Evolutionary conservation across 2,797 vertebrate species (phyloP), one percentile per base, ranked within the genome.

Genomic region (Malacoraja senta): DNA sequence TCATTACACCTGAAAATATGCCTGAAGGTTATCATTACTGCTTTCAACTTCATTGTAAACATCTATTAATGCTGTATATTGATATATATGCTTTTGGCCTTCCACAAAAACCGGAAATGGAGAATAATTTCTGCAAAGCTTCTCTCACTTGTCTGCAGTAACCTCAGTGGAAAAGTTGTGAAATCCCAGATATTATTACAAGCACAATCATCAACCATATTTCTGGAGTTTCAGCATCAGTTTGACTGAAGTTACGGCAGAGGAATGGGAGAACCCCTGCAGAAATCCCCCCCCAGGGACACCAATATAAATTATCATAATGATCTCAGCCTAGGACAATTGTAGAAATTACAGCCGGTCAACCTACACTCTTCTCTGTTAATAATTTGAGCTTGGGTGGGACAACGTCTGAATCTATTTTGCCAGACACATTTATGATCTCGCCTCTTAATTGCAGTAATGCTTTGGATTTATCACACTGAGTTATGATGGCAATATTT

Each of bases 401-500:
- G 90, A 92, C 90, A 92, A 91, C 0, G 35, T 74, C 38, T 44
- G 68, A 74, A 74, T 35, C 68, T 91, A 91, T 53, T 91, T 74
- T 72, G 71, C 74, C 65, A 74, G 35, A 91, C 26, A 44, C 65
- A 74, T 91, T 72, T 74, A 91, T 91, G 65, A 91, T 74, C 71
- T 44, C 29, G 68, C 90, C 68, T 53, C 68, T 91, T 91, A 74
- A 53, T 91, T 91, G 90, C 71, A 44, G 24, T 74, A 76, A 92
- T 76, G 90, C 90, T 44, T 92, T 92, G 38, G 38, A 76, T 76
- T 92, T 58, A 92, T 72, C 90, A 76, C 71, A 92, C 12, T 74
- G 68, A 92, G 76, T 92, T 92, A 92, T 92, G 71, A 92, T 76
- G 24, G 35, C 26, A 76, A 71, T 72, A 44, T 92, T 92, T 74